Percentiles rank a stretch among this genome's conserved stretches.
Conservation (phyloP, 2,888 invertebrate genomes). For the Thymelicus sylvestris region DNA sequence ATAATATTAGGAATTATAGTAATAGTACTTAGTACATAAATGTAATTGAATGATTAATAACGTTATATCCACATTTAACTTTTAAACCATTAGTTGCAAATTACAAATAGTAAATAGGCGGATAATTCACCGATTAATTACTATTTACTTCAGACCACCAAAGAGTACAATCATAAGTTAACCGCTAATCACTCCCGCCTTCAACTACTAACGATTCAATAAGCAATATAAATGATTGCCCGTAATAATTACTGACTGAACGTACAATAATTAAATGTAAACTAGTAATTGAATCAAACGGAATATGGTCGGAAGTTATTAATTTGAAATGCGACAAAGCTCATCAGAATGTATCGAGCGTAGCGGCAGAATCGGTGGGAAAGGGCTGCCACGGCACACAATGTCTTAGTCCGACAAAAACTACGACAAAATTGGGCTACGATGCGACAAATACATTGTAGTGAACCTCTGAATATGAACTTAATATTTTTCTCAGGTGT, state of each 20-base stretch:
- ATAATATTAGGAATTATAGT: too few relatives aligned
- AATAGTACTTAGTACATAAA: too few relatives aligned
- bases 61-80: too few relatives aligned
- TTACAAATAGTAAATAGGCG: not conserved
- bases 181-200: slow-evolving; percentile 33
- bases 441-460: not conserved
- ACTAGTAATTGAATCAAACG: slow-evolving; percentile 38
- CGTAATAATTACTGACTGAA: slow-evolving; percentile 31
- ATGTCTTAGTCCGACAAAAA: not conserved
- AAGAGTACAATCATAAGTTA: slow-evolving; percentile 33
- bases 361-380: slow-evolving; percentile 10
- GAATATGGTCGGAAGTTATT: slow-evolving; percentile 38
- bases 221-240: slow-evolving; percentile 35
- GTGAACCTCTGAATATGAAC: not conserved
- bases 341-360: slow-evolving; percentile 36
- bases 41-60: too few relatives aligned
- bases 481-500: not conserved
- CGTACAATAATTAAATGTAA: slow-evolving; percentile 34
- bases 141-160: slow-evolving; percentile 24
- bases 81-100: not conserved
- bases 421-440: not conserved
- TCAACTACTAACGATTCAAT: slow-evolving; percentile 32
- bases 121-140: slow-evolving; percentile 1
- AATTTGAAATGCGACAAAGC: slow-evolving; percentile 36
- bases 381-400: slow-evolving; percentile 25